These are phyloP conservation scores for Paramisgurnus dabryanus DNA, from an alignment of 2,113 vertebrate genomes.

Conservation along the genomic window DNA sequence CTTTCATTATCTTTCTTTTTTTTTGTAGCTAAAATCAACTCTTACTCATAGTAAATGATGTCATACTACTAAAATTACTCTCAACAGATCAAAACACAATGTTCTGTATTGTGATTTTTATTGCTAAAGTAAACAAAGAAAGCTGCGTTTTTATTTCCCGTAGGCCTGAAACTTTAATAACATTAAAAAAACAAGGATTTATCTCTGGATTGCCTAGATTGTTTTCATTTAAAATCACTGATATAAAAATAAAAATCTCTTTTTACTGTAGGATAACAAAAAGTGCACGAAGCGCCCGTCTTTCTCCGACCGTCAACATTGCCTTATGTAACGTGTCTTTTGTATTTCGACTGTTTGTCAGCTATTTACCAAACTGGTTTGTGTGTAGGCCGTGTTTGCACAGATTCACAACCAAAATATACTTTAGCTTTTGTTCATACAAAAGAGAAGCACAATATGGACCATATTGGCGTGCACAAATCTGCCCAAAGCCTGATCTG, in stretches of 20 bases:
- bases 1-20: neutral
- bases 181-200: neutral
- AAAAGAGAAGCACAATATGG: neutral
- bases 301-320: neutral
- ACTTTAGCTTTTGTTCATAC: neutral
- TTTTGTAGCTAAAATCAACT: neutral
- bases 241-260: no score
- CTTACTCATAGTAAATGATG: no score
- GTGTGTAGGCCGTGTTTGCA: neutral
- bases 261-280: neutral
- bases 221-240: no score
- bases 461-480: neutral
- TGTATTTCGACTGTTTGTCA: conserved; percentile 3
- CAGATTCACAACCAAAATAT: neutral
- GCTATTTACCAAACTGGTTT: neutral
- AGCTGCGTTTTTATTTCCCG: conserved; percentile 27
- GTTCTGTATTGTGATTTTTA: conserved; percentile 30
- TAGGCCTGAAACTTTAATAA: conserved; percentile 23
- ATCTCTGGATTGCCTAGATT: neutral
- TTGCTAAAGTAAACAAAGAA: conserved; percentile 6
- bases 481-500: neutral
- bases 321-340: neutral
- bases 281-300: neutral
- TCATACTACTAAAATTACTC: neutral
- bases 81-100: neutral